These are phyloP conservation scores for Orthosia gracilis DNA, from an alignment of 2,888 invertebrate genomes.

Conservation along the genomic window DNA sequence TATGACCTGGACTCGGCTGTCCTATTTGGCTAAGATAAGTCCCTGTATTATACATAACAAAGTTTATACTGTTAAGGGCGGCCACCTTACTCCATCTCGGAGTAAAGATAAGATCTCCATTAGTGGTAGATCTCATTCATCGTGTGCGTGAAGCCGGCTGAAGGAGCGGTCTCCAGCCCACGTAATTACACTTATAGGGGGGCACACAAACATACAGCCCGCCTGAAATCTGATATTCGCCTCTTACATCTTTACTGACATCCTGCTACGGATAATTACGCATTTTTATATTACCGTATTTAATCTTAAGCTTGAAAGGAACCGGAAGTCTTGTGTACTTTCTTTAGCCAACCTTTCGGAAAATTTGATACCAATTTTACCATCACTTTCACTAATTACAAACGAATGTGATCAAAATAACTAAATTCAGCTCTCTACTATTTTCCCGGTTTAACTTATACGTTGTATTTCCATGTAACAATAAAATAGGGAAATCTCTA, in stretches of 20 bases:
- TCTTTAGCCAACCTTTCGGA: constrained; percentile 50
- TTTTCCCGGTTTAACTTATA: constrained; percentile 47
- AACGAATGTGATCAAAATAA: constrained; percentile 35
- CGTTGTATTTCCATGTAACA: constrained; percentile 59
- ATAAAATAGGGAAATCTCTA: constrained; percentile 68
- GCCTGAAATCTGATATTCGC: constrained; percentile 76
- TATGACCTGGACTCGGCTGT: constrained; percentile 85
- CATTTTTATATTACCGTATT: constrained; percentile 60
- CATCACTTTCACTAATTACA: constrained; percentile 55
- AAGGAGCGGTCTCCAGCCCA: constrained; percentile 75
- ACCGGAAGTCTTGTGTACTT: constrained; percentile 45
- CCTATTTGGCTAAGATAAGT: constrained; percentile 85
- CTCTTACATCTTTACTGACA: constrained; percentile 70
- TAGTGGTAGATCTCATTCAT: constrained; percentile 88
- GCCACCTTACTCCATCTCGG: constrained; percentile 85
- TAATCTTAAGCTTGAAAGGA: constrained; percentile 60
- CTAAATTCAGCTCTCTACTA: constrained; percentile 23
- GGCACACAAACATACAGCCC: constrained; percentile 74
- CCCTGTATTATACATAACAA: constrained; percentile 85
- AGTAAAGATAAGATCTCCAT: constrained; percentile 88
- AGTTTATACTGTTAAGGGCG: constrained; percentile 85
- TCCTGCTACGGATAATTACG: constrained; percentile 63
- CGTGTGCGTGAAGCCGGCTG: constrained; percentile 81
- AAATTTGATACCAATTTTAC: constrained; percentile 51
- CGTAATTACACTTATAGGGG: constrained; percentile 83